These are phyloP conservation scores for Iselma pallidipennis DNA, from an alignment of 2,888 invertebrate species.

Conservation along the genomic window DNA sequence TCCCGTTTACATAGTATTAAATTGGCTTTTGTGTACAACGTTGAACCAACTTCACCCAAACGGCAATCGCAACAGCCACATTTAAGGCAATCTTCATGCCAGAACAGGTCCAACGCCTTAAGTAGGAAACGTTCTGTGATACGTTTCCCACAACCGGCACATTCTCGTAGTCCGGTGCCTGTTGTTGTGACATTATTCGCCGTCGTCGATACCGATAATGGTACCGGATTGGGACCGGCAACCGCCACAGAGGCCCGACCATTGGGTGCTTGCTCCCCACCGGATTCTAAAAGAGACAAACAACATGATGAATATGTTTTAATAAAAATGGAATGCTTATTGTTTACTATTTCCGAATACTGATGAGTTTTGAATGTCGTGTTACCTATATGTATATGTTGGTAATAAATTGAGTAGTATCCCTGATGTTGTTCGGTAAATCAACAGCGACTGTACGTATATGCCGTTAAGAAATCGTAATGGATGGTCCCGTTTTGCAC, in stretches of 20 bases:
- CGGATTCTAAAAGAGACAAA: constrained; percentile 48
- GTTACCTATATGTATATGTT: neutral
- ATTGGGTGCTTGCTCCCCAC: constrained; percentile 53
- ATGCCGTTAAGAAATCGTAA: constrained; percentile 20
- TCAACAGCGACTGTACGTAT: constrained; percentile 14
- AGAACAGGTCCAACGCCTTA: constrained; percentile 85
- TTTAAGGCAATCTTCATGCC: constrained; percentile 94
- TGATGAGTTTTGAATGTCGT: too few relatives aligned
- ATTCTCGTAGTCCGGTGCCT: constrained; percentile 64
- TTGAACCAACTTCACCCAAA: constrained; percentile 91
- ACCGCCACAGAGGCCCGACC: constrained; percentile 46
- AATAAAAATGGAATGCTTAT: too few relatives aligned
- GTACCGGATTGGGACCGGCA: constrained; percentile 45
- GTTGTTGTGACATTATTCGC: constrained; percentile 39
- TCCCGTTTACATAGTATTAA: constrained; percentile 90
- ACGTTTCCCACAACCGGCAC: constrained; percentile 83
- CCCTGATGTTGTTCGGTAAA: constrained; percentile 11
- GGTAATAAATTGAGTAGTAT: neutral
- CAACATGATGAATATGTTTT: neutral
- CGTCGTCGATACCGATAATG: constrained; percentile 44
- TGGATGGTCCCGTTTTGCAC: constrained; percentile 30
- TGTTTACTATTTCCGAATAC: too few relatives aligned
- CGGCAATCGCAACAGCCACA: constrained; percentile 92
- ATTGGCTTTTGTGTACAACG: constrained; percentile 88
- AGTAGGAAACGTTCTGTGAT: constrained; percentile 83